Evolutionary conservation across 1,140 invertebrate genomes (phyloP).

Genomic region (Trigoniulus corallinus): DNA sequence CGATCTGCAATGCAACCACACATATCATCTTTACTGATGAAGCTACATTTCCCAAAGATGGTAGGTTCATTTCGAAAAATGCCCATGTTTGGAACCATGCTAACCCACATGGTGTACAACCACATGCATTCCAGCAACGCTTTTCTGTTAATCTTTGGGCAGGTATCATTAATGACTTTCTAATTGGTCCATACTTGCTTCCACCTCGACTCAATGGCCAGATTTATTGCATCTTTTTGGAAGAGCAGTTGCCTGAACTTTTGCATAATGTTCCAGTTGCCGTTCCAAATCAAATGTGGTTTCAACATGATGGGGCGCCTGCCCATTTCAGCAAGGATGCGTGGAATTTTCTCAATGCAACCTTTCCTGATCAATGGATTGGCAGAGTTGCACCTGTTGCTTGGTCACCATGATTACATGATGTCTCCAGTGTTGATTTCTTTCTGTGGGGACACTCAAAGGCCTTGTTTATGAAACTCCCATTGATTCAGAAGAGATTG

Average conservation of each 20-base stretch:
- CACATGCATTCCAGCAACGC: too few relatives aligned
- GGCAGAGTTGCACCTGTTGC: background rate
- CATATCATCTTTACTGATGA: background rate
- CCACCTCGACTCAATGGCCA: background rate
- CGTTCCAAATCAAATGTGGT: background rate
- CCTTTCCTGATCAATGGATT: background rate
- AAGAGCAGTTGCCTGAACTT: too few relatives aligned
- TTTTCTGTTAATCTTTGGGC: background rate
- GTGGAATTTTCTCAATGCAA: constrained; percentile 1
- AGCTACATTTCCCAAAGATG: background rate
- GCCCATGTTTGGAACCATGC: background rate
- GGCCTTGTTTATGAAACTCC: too few relatives aligned
- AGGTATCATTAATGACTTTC: background rate
- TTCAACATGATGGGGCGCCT: too few relatives aligned
- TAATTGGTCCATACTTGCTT: background rate
- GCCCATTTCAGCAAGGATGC: too few relatives aligned
- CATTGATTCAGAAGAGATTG: too few relatives aligned
- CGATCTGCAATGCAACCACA: background rate
- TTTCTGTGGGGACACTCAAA: background rate
- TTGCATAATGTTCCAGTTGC: background rate
- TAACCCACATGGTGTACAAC: too few relatives aligned
- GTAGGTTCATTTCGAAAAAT: background rate
- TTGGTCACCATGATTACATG: background rate
- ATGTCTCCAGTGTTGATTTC: background rate
- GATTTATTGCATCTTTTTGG: background rate